Evolutionary conservation across 1,140 invertebrate genomes (phyloP).

Genomic region (Trachymyrmex cornetzi): DNA sequence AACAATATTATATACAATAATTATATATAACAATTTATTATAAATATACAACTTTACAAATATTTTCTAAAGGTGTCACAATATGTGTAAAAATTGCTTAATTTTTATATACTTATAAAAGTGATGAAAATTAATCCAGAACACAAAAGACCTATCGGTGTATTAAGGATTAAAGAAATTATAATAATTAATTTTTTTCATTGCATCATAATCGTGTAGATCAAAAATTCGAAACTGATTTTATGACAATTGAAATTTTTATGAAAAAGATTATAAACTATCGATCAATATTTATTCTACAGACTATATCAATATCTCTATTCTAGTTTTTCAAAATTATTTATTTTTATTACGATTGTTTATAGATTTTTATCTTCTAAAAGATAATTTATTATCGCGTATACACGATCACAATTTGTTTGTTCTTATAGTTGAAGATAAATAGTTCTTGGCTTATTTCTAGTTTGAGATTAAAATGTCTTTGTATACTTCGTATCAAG

Average conservation of each 20-base stretch:
- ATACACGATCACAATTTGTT: not conserved
- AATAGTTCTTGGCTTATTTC: not conserved
- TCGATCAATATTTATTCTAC: not conserved
- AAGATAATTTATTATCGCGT: not conserved
- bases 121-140: too few relatives aligned
- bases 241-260: not conserved
- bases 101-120: too few relatives aligned
- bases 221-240: not conserved
- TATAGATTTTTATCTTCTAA: not conserved
- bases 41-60: too few relatives aligned
- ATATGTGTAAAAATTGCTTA: too few relatives aligned
- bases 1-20: too few relatives aligned
- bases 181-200: not conserved
- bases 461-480: not conserved
- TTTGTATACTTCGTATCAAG: not conserved
- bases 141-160: too few relatives aligned
- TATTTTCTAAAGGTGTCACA: too few relatives aligned
- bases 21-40: too few relatives aligned
- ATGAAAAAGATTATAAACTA: not conserved
- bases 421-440: not conserved
- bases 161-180: not conserved
- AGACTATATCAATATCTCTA: not conserved
- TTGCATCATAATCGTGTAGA: not conserved
- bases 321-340: conserved; percentile 1
- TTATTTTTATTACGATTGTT: not conserved